These are phyloP conservation scores for Drosophila guanche DNA, from an alignment of 1,140 invertebrate species.

Conservation along the genomic window DNA sequence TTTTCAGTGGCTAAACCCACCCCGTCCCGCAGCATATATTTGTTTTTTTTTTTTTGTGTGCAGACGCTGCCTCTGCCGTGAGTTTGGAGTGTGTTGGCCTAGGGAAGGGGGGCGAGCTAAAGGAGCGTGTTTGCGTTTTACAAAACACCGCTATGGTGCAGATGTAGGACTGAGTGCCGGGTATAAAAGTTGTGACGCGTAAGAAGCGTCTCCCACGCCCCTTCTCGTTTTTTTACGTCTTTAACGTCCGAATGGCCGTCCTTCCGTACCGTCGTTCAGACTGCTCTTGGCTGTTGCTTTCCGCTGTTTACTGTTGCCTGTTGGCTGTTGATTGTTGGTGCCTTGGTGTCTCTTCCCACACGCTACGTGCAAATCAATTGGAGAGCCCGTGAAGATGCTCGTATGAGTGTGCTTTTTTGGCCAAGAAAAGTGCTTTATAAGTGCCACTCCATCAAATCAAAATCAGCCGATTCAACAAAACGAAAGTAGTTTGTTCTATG, in stretches of 20 bases:
- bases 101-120: too few species aligned
- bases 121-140: too few species aligned
- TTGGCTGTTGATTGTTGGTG: slow-evolving; percentile 5
- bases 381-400: slow-evolving; percentile 13
- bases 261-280: slow-evolving; percentile 1
- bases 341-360: slow-evolving; percentile 44
- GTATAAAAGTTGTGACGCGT: too few species aligned
- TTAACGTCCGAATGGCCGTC: background rate
- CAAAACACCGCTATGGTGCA: too few species aligned
- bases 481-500: slow-evolving; percentile 77
- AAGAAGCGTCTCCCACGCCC: too few species aligned
- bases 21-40: too few species aligned
- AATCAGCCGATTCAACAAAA: slow-evolving; percentile 67
- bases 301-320: slow-evolving; percentile 9
- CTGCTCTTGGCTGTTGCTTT: slow-evolving; percentile 36
- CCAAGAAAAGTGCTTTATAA: slow-evolving; percentile 74
- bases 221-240: slow-evolving; percentile 24
- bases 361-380: slow-evolving; percentile 60
- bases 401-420: slow-evolving; percentile 29
- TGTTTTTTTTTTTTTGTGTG: too few species aligned
- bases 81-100: too few species aligned
- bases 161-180: too few species aligned
- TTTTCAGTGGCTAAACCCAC: too few species aligned
- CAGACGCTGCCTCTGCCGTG: too few species aligned
- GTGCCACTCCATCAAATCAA: slow-evolving; percentile 75